Evolutionary conservation across 2,888 invertebrate genomes (phyloP), one percentile per base, ranked within the genome.

Genomic region (Troglohyphantes excavatus): DNA sequence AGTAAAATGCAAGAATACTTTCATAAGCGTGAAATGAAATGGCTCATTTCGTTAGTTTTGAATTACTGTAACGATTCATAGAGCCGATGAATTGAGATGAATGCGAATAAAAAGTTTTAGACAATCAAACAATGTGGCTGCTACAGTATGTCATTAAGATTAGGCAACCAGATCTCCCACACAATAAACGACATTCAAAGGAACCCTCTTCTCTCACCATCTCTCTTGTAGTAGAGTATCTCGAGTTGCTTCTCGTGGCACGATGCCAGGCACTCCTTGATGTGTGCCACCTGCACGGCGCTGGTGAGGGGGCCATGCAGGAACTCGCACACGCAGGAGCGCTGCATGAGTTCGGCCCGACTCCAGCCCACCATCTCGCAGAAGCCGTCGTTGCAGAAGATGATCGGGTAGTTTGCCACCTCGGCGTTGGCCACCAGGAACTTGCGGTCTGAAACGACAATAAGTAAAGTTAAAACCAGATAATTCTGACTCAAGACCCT

Each of bases 361-460:
- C 96, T 96, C 94, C 95, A 96, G 86, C 96, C 96, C 68, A 95
- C 95, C 93, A 96, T 94, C 92, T 96, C 96, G 93, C 96, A 96
- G 94, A 96, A 96, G 92, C 96, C 96, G 94, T 97, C 96, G 93
- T 96, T 96, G 94, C 96, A 96, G 94, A 96, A 97, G 93, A 97
- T 96, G 93, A 96, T 96, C 93, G 96, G 96, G 94, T 96, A 96
- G 67, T 93, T 93, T 72, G 94, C 93, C 70, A 95, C 95, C 93
- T 96, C 95, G 92, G 96, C 96, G 94, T 97, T 97, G 91, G 96
- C 96, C 93, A 97, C 96, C 94, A 96, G 94, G 94, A 96, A 97
- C 93, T 96, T 96, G 93, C 96, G 95, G 95, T 96, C 96, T 96
- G 95, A 63, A 93, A 82, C n/a, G 3, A 75, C 19, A 29, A 11